Evolutionary conservation across 2,797 vertebrate genomes (phyloP).

Genomic region (Lindbergichthys nudifrons): DNA sequence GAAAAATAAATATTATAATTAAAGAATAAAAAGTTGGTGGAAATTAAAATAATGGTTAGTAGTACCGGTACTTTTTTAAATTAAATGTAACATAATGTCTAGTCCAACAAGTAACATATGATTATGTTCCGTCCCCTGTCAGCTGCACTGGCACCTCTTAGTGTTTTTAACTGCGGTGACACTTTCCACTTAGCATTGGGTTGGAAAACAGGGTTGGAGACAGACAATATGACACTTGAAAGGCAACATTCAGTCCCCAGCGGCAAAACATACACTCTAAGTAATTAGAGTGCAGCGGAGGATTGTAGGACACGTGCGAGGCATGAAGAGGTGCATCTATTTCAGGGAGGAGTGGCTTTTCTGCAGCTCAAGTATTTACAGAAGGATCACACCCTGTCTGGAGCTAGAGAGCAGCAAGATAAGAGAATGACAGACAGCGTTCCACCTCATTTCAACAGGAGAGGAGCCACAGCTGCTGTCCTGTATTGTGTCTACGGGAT

Average conservation of each 20-base stretch:
- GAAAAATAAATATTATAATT: no score
- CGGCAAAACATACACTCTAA: not conserved
- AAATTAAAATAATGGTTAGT: no score
- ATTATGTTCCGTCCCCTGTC: not conserved
- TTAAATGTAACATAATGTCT: not conserved
- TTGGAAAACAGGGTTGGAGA: slow-evolving; percentile 12
- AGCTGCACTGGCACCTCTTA: slow-evolving; percentile 1
- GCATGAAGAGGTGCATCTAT: slow-evolving; percentile 43
- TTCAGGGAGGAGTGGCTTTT: slow-evolving; percentile 17
- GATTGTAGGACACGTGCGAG: slow-evolving; percentile 66
- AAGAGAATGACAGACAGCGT: not conserved
- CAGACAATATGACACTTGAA: slow-evolving; percentile 46
- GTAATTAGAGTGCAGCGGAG: slow-evolving; percentile 65
- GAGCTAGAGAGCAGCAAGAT: slow-evolving; percentile 5
- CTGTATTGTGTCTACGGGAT: not conserved
- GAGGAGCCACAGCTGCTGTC: not conserved
- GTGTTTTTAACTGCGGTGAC: slow-evolving; percentile 12
- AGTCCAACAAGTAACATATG: no score
- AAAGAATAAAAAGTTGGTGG: no score
- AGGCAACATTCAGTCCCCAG: slow-evolving; percentile 24
- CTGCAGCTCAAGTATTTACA: slow-evolving; percentile 5
- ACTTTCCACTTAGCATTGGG: not conserved
- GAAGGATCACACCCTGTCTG: slow-evolving; percentile 32
- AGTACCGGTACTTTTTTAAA: no score
- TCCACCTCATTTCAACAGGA: slow-evolving; percentile 1